Conservation (phyloP, 2,113 vertebrate species). For the Oncorhynchus masou region DNA sequence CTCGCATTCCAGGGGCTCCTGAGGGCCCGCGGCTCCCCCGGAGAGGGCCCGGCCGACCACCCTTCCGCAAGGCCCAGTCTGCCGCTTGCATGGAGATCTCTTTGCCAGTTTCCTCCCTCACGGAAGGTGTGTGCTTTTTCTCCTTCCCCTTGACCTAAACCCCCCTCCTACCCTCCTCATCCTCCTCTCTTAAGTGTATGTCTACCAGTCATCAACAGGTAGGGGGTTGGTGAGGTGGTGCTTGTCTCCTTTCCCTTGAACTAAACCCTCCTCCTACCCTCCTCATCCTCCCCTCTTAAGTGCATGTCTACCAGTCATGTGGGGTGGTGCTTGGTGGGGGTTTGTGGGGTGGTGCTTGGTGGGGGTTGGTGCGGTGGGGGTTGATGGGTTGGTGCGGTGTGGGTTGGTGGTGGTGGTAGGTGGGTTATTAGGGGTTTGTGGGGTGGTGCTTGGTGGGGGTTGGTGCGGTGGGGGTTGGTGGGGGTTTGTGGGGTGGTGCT, state of each 20-base stretch:
- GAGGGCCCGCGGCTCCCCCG: slow-evolving; percentile 89
- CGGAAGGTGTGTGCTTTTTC: slow-evolving; percentile 89
- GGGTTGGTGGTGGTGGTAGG: too few relatives aligned
- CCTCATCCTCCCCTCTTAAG: slow-evolving; percentile 20
- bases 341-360: too few relatives aligned
- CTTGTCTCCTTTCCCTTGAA: slow-evolving; percentile 12
- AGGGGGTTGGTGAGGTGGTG: slow-evolving; percentile 29
- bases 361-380: too few relatives aligned
- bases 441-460: background rate
- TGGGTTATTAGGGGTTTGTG: too few relatives aligned
- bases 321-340: too few relatives aligned
- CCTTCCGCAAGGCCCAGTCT: slow-evolving; percentile 98
- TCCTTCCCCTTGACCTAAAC: slow-evolving; percentile 8
- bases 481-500: rapidly evolving
- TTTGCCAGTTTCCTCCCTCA: slow-evolving; percentile 87
- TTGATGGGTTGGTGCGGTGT: too few relatives aligned
- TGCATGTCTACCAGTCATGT: slow-evolving; percentile 56
- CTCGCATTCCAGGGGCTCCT: slow-evolving; percentile 82
- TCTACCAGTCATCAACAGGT: slow-evolving; percentile 40
- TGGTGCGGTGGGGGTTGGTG: too few relatives aligned
- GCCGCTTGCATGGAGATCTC: slow-evolving; percentile 99
- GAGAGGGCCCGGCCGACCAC: slow-evolving; percentile 89
- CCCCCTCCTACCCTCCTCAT: slow-evolving; percentile 12
- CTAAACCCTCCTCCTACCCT: slow-evolving; percentile 18
- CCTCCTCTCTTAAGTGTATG: slow-evolving; percentile 53